Conservation (phyloP, 2,113 vertebrate species). For the Psilopsiagon aymara region DNA sequence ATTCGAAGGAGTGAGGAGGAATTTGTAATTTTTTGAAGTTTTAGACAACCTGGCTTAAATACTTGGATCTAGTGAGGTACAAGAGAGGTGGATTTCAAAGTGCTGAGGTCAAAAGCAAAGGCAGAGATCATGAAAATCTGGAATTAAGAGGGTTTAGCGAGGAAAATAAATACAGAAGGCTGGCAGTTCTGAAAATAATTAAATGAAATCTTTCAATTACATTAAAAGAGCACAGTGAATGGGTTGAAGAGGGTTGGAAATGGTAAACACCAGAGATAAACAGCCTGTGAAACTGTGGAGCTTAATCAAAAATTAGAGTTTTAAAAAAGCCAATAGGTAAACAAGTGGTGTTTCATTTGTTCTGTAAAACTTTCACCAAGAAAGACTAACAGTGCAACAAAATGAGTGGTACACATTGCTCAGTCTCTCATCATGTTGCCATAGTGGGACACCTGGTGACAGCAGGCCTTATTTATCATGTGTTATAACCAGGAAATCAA, state of each 20-base stretch:
- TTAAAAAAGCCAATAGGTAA: not conserved
- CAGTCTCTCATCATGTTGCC: fast-evolving
- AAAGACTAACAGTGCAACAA: not conserved
- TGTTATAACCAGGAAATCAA: not conserved
- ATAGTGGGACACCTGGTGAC: not conserved
- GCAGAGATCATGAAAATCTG: not conserved
- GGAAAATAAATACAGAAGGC: not conserved
- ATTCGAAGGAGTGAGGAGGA: not conserved
- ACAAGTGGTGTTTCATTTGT: not conserved
- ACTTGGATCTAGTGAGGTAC: not conserved
- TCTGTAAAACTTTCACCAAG: not conserved
- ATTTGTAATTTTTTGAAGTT: not conserved
- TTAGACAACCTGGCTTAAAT: not conserved
- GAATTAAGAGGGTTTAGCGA: not conserved
- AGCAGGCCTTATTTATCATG: fast-evolving
- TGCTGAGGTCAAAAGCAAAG: not conserved
- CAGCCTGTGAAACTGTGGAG: not conserved
- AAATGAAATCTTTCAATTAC: not conserved
- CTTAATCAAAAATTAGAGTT: not conserved
- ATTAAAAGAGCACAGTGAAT: not conserved
- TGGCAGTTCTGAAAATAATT: not conserved
- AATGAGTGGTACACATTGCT: fast-evolving
- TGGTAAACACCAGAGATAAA: not conserved
- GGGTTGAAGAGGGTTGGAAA: not conserved
- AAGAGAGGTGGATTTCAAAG: not conserved